Base-by-base conservation (phyloP, 2,113 vertebrate genomes). In the Chamaea fasciata region DNA sequence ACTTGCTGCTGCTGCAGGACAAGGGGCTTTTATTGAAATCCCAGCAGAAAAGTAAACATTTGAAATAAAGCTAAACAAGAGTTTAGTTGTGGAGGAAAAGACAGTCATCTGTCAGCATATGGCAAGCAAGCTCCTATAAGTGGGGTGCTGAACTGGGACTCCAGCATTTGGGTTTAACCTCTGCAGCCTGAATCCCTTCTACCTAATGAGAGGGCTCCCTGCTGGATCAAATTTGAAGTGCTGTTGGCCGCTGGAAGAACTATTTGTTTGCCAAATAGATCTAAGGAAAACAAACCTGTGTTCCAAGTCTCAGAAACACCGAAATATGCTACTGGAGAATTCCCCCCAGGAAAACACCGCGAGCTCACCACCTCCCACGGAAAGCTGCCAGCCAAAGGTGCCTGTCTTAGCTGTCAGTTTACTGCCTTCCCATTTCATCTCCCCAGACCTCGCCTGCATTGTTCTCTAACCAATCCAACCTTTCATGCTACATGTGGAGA, bases 21-120 rank as follows among this genome's bases (percentile, higher is more conserved):
- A 95, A 96, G 88, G 73, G 80, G 53, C 92, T 96, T 93, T 95
- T 92, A 94, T 92, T 92, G 95, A 92, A 96, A 91, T 26, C 80
- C 37, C 83, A 87, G 80, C 60, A 69, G 86, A 89, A 94, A 76
- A 92, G 92, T 96, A 96, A 97, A 96, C 96, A 97, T 94, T 94
- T 87, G 65, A 95, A 94, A 92, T 92, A 87, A 96, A 95, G 62
- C 92, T 96, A 95, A 97, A 95, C 94, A 96, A 93, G 69, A 84
- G 73, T 94, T 94, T 81, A 55, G 86, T 52, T 95, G 88, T 87
- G 76, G 88, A 94, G 77, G 53, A 75, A 95, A 65, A 76, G 93
- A 96, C 90, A 95, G 88, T 93, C 46, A 87, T 95, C 77, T 57
- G n/a, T 92, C 94, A 92, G 86, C 73, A 65, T 79, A 62, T 82